These are phyloP conservation scores for Drosophila bipectinata DNA, from an alignment of 1,140 invertebrate genomes.

Conservation along the genomic window DNA sequence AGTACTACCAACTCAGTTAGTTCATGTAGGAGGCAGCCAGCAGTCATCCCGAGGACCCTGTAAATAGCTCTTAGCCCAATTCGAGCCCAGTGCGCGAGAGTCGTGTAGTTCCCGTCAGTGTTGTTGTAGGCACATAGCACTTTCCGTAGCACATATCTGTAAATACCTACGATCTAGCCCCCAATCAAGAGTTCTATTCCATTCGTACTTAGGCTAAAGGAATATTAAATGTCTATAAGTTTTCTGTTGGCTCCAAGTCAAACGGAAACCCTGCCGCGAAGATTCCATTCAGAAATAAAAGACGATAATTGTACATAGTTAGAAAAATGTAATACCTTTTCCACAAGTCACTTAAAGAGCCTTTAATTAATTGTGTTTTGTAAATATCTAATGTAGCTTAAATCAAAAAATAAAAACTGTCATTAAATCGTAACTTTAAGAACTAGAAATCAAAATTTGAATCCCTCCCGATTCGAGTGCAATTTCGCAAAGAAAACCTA, in stretches of 20 bases:
- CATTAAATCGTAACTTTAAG: constrained; percentile 22
- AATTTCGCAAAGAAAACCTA: constrained; percentile 46
- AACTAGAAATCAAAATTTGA: constrained; percentile 52
- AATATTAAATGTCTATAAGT: constrained; percentile 25
- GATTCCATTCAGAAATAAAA: constrained; percentile 31
- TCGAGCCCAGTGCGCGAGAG: constrained; percentile 27
- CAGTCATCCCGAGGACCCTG: constrained; percentile 28
- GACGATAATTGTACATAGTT: constrained; percentile 60
- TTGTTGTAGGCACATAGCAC: constrained; percentile 29
- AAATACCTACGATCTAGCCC: constrained; percentile 19
- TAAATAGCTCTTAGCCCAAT: constrained; percentile 63
- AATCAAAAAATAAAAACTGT: constrained; percentile 51
- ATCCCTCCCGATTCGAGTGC: constrained; percentile 53
- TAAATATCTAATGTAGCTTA: constrained; percentile 66
- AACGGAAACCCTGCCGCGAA: constrained; percentile 22
- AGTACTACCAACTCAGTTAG: constrained; percentile 89
- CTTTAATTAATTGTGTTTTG: constrained; percentile 54
- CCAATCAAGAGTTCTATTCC: constrained; percentile 29
- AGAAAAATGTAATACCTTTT: constrained; percentile 58
- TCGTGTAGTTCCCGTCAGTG: constrained; percentile 38
- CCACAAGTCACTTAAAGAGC: constrained; percentile 41
- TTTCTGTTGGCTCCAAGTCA: constrained; percentile 58
- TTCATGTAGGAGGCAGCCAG: constrained; percentile 58
- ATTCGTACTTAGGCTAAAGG: constrained; percentile 15
- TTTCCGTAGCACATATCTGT: constrained; percentile 52